Conservation (phyloP, 2,113 vertebrate species). For the Scomber colias region DNA sequence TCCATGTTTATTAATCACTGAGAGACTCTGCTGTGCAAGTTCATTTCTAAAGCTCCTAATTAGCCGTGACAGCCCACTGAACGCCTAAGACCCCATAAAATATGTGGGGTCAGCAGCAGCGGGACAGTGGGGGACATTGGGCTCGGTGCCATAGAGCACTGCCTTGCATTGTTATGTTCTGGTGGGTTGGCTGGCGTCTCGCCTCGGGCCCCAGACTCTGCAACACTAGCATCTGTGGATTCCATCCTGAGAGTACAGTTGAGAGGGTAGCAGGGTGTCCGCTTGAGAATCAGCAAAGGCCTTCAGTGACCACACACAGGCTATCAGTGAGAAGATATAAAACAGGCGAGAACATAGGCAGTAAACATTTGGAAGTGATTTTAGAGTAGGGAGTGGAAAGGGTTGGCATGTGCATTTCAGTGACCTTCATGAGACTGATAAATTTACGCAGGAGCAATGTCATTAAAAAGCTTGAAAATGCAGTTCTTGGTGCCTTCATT, state of each 20-base stretch:
- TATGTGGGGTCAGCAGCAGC: slow-evolving; percentile 73
- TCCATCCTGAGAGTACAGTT: slow-evolving; percentile 47
- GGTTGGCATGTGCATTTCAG: neutral
- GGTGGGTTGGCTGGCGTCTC: slow-evolving; percentile 55
- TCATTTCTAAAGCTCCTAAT: slow-evolving; percentile 74
- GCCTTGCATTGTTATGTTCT: slow-evolving; percentile 61
- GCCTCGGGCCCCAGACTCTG: slow-evolving; percentile 38
- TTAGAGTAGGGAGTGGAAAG: slow-evolving; percentile 16
- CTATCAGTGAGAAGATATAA: slow-evolving; percentile 25
- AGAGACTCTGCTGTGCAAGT: slow-evolving; percentile 66
- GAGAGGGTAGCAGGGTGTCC: slow-evolving; percentile 24
- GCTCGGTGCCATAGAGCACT: slow-evolving; percentile 58
- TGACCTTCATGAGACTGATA: neutral
- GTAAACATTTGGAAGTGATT: slow-evolving; percentile 35
- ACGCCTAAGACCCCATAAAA: slow-evolving; percentile 71
- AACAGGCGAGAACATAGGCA: slow-evolving; percentile 29
- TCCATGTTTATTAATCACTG: slow-evolving; percentile 66
- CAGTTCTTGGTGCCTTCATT: neutral
- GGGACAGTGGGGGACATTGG: slow-evolving; percentile 58
- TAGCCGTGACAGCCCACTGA: slow-evolving; percentile 74
- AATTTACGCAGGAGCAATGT: neutral
- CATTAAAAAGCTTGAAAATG: neutral
- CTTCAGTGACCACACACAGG: slow-evolving; percentile 30
- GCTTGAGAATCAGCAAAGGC: slow-evolving; percentile 31
- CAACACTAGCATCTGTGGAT: slow-evolving; percentile 57